phyloP scores from a whole-genome alignment of 2,797 vertebrate genomes.

The Loris lydekkerianus region DNA sequence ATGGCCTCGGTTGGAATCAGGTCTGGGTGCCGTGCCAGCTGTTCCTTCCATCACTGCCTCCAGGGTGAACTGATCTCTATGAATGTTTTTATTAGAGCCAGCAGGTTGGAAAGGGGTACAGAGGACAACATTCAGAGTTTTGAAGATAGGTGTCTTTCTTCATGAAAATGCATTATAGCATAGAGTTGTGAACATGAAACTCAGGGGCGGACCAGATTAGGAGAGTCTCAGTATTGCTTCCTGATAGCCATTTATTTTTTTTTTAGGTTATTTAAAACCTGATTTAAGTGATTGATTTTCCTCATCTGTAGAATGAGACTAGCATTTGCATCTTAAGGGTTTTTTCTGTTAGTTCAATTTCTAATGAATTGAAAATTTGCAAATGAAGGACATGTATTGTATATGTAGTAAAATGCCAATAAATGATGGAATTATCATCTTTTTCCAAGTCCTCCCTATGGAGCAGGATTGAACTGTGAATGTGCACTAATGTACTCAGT shows the following conservation, averaged over 20 bases:
- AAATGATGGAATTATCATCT: not conserved
- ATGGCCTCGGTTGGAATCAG: not conserved
- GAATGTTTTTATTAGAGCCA: not conserved
- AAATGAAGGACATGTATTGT: not conserved
- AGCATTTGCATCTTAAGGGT: not conserved
- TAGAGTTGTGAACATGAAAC: not conserved
- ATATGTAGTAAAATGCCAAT: not conserved
- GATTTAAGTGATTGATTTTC: too few relatives aligned
- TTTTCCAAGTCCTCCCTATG: not conserved
- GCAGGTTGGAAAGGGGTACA: not conserved
- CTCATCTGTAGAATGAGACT: not conserved
- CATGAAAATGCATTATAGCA: not conserved
- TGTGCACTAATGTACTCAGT: fast-evolving
- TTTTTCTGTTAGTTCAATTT: not conserved
- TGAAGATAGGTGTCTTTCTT: not conserved
- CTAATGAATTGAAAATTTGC: not conserved
- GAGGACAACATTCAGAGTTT: not conserved
- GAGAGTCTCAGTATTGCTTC: not conserved
- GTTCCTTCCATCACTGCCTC: too few relatives aligned
- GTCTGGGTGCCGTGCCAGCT: too few relatives aligned
- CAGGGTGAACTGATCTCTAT: not conserved
- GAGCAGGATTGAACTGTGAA: not conserved
- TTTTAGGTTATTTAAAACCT: not conserved
- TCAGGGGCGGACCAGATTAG: not conserved
- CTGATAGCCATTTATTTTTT: not conserved